Conservation (phyloP, 2,888 invertebrate species). For the Sepioteuthis lessoniana region DNA sequence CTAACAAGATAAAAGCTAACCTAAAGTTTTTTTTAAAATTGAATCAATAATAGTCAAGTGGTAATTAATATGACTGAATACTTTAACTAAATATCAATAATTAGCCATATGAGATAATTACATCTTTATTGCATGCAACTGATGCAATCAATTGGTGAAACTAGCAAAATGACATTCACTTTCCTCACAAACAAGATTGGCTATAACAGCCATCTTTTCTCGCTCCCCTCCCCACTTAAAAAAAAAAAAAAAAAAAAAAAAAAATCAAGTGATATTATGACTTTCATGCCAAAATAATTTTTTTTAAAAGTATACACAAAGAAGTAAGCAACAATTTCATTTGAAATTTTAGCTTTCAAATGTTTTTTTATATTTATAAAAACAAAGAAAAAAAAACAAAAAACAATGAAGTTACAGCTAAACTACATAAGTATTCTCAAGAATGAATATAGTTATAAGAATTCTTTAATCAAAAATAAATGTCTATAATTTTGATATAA, state of each 20-base stretch:
- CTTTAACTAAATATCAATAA: neutral
- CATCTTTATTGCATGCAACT: neutral
- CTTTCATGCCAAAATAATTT: neutral
- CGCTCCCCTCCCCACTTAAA: no score
- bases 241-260: neutral
- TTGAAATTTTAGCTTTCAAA: neutral
- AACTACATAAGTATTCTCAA: no score
- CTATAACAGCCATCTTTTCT: neutral
- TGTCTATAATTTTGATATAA: no score
- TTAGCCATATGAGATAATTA: neutral
- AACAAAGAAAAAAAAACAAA: no score
- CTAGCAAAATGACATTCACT: neutral
- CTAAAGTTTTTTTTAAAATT: no score
- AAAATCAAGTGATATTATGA: neutral
- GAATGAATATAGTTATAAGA: no score
- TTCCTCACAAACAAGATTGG: neutral
- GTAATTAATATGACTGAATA: neutral
- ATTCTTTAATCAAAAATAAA: no score
- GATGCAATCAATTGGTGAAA: slow-evolving; percentile 1
- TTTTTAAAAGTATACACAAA: neutral
- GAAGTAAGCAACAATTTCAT: neutral
- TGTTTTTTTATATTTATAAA: no score
- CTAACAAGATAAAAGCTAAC: no score
- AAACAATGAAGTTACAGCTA: no score
- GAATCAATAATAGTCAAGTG: neutral